Percentiles rank a stretch among this genome's conserved stretches.
Evolutionary conservation across 1,140 invertebrate species (phyloP).

Genomic region (Parasteatoda tepidariorum): DNA sequence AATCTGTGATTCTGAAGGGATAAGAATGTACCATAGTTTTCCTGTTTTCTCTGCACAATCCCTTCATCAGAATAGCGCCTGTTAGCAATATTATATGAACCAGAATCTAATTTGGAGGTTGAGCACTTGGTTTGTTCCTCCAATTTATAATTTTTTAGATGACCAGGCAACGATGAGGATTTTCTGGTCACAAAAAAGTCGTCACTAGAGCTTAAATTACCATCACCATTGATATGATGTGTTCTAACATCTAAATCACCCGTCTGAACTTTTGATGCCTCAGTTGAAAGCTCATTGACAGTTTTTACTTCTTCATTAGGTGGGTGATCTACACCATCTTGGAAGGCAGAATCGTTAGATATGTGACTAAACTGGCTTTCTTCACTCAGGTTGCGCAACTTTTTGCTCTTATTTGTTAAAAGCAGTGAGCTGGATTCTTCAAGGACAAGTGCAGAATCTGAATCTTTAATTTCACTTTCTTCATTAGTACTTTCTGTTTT

Average conservation of each 20-base stretch:
- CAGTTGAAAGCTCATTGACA: background rate
- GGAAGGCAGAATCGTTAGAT: background rate
- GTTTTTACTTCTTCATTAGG: background rate
- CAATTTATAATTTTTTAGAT: slow-evolving; percentile 9
- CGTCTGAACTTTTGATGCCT: background rate
- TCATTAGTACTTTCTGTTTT: slow-evolving; percentile 68
- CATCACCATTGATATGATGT: background rate
- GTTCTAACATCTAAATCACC: too few species aligned
- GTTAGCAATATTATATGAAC: background rate
- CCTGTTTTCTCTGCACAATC: background rate
- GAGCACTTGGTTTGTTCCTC: slow-evolving; percentile 14
- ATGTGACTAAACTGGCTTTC: background rate
- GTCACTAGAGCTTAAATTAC: slow-evolving; percentile 32
- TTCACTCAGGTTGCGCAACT: background rate
- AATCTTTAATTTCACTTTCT: slow-evolving; percentile 86
- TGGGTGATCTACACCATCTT: background rate
- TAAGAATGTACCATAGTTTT: background rate
- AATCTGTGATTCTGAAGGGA: slow-evolving; percentile 3
- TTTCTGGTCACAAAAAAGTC: slow-evolving; percentile 45
- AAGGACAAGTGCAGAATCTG: slow-evolving; percentile 76
- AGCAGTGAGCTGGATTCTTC: slow-evolving; percentile 16
- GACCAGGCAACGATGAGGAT: slow-evolving; percentile 7
- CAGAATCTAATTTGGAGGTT: background rate
- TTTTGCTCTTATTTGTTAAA: background rate
- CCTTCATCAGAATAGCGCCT: slow-evolving; percentile 50